Conservation (phyloP, 2,797 vertebrate genomes). For the Cercopithecus diana region DNA sequence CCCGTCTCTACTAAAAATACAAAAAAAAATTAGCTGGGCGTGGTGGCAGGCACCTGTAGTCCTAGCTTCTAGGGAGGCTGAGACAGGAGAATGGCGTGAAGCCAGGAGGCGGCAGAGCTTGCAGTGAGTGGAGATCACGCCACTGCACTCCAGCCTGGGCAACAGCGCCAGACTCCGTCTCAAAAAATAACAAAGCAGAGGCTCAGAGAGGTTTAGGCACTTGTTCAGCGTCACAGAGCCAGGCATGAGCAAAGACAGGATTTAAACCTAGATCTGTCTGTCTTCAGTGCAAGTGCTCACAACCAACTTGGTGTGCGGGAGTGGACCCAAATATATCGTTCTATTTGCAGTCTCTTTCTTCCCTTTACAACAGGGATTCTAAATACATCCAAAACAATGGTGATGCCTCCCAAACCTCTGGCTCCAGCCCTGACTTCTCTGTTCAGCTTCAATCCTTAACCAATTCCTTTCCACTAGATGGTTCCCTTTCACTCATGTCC, state of each 20-base stretch:
- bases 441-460: not conserved
- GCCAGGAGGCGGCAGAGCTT: too few species aligned
- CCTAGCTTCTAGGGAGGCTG: too few species aligned
- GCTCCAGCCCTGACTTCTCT: not conserved
- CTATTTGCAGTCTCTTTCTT: not conserved
- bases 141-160: too few species aligned
- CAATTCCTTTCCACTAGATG: not conserved
- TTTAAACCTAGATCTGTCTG: not conserved
- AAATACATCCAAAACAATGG: not conserved
- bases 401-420: not conserved
- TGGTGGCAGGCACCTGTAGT: too few species aligned
- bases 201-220: not conserved
- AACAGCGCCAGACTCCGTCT: too few species aligned
- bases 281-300: not conserved
- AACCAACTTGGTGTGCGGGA: not conserved
- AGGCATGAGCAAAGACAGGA: not conserved
- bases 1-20: too few species aligned
- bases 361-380: not conserved
- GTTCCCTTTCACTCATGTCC: not conserved
- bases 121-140: too few species aligned
- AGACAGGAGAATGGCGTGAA: too few species aligned
- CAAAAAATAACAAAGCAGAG: not conserved
- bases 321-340: not conserved
- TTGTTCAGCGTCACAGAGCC: not conserved
- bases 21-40: too few species aligned